Conservation (phyloP, 2,797 vertebrate species). For the Syngnathus rostellatus region DNA sequence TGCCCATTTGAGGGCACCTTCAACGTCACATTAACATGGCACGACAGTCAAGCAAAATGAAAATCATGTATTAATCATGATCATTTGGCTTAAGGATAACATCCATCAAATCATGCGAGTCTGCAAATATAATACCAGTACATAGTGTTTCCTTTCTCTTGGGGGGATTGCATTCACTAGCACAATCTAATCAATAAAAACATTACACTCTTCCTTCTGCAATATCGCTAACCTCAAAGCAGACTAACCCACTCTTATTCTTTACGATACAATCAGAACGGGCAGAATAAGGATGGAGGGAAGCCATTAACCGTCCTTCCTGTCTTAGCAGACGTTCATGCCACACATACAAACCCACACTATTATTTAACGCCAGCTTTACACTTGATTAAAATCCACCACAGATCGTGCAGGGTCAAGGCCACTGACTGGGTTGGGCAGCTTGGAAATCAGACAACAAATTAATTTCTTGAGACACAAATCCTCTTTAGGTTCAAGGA, state of each 20-base stretch:
- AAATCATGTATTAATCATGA: background rate
- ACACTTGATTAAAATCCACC: slow-evolving; percentile 60
- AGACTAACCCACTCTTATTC: background rate
- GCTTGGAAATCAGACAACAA: slow-evolving; percentile 58
- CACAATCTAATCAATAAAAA: background rate
- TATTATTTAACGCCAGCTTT: slow-evolving; percentile 29
- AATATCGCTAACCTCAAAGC: background rate
- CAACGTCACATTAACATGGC: background rate
- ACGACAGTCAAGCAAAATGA: background rate
- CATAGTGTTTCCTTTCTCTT: background rate
- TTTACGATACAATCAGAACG: slow-evolving; percentile 9
- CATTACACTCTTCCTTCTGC: too few species aligned
- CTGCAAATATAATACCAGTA: background rate
- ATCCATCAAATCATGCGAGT: background rate
- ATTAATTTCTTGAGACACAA: slow-evolving; percentile 58
- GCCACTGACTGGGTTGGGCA: slow-evolving; percentile 37
- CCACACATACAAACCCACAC: slow-evolving; percentile 9
- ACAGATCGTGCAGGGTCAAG: slow-evolving; percentile 29
- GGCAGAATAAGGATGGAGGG: slow-evolving; percentile 21
- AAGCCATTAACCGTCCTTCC: slow-evolving; percentile 49
- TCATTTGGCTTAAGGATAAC: background rate
- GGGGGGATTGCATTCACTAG: background rate
- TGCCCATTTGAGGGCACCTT: background rate
- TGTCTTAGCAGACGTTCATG: slow-evolving; percentile 10
- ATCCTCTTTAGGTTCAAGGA: slow-evolving; percentile 52